A percentile compares a stretch with the other conserved stretches of the same genome.
Evolutionary conservation across 2,888 invertebrate genomes (phyloP).

Genomic region (Microdon myrmicae): DNA sequence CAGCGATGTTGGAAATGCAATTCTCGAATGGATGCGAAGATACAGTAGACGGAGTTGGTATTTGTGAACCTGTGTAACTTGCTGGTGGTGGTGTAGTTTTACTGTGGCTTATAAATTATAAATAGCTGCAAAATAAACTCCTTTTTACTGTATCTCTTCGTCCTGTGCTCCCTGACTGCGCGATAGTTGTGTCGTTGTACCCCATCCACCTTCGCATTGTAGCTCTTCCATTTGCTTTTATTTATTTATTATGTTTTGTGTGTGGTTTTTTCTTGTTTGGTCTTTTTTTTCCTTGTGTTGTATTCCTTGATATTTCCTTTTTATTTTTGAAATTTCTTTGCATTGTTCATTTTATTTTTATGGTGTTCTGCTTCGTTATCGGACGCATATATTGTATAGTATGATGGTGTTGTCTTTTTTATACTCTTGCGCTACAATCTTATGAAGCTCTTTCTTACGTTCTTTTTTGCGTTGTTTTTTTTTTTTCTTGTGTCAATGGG

Average conservation of each 20-base stretch:
- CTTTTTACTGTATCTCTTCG: conserved; percentile 11
- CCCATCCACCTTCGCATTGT: too few relatives aligned
- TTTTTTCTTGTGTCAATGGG: conserved; percentile 1
- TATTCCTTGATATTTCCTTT: conserved; percentile 13
- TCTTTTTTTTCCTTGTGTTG: neutral
- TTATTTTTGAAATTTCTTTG: conserved; percentile 24
- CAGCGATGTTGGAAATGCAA: neutral
- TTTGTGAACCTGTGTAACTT: conserved; percentile 29
- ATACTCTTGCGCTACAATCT: conserved; percentile 13
- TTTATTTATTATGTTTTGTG: conserved; percentile 1
- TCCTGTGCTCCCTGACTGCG: conserved; percentile 5
- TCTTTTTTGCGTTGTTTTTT: conserved; percentile 20
- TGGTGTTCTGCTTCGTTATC: conserved; percentile 36
- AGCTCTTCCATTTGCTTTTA: neutral
- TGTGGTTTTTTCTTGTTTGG: neutral
- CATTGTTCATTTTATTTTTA: conserved; percentile 44
- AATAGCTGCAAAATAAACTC: conserved; percentile 47
- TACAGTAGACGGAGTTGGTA: conserved; percentile 1
- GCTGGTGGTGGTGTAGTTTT: conserved; percentile 8
- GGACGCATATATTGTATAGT: conserved; percentile 28
- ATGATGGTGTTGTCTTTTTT: conserved; percentile 10
- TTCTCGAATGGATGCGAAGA: too few relatives aligned
- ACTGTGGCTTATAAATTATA: conserved; percentile 43
- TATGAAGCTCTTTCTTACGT: too few relatives aligned
- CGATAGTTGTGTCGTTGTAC: too few relatives aligned